Conservation (phyloP, 2,113 vertebrate genomes). For the Dicrurus megarhynchus region DNA sequence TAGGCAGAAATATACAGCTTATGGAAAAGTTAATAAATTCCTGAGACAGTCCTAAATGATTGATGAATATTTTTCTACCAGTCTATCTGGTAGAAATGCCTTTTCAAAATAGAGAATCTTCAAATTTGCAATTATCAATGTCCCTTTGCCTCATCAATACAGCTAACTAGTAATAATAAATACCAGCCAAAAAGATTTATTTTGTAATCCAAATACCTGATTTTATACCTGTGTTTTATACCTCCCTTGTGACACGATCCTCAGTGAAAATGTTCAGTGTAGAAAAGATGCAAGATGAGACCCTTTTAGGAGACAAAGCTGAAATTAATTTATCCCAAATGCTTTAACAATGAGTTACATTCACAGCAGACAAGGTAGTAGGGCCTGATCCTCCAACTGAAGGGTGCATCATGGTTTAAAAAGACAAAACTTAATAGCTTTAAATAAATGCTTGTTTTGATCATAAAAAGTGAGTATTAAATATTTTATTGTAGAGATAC, state of each 20-base stretch:
- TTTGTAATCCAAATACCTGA: not conserved
- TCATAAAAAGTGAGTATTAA: not conserved
- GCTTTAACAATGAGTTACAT: not conserved
- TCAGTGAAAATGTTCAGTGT: not conserved
- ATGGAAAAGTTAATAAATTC: slow-evolving; percentile 47
- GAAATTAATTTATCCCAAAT: not conserved
- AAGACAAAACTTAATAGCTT: not conserved
- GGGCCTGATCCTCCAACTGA: not conserved
- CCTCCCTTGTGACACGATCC: accelerated
- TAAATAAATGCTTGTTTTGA: not conserved
- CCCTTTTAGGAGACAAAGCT: not conserved
- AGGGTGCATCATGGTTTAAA: not conserved
- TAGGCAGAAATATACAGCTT: slow-evolving; percentile 25
- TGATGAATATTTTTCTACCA: not conserved
- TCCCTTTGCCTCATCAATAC: not conserved
- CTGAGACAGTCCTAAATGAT: slow-evolving; percentile 12
- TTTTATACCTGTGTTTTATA: not conserved
- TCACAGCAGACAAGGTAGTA: not conserved
- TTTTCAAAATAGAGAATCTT: not conserved
- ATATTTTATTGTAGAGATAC: not conserved
- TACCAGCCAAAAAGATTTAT: not conserved
- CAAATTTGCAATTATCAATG: not conserved
- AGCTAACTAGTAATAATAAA: not conserved
- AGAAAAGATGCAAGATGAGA: not conserved
- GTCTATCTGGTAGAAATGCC: not conserved